These are phyloP conservation scores for Harpagifer antarcticus DNA, from an alignment of 2,797 vertebrate species.

Conservation along the genomic window DNA sequence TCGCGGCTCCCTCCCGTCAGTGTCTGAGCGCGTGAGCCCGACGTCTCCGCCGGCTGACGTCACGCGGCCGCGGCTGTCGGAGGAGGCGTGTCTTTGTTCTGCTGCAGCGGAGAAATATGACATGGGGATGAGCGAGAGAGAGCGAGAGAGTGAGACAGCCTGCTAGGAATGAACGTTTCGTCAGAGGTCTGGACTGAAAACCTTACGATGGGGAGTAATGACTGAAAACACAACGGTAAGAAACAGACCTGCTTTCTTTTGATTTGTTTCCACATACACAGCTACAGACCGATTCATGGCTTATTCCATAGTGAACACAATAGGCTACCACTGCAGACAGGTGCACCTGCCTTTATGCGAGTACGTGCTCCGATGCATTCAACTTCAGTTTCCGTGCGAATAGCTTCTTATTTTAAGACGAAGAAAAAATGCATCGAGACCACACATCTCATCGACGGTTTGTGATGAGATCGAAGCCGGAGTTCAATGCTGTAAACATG, in stretches of 20 bases:
- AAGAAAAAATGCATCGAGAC: slow-evolving; percentile 54
- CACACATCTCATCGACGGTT: slow-evolving; percentile 48
- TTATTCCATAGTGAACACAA: slow-evolving; percentile 70
- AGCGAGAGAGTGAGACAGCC: slow-evolving; percentile 70
- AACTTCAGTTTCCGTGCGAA: slow-evolving; percentile 61
- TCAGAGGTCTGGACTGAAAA: slow-evolving; percentile 72
- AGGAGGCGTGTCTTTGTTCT: slow-evolving; percentile 84
- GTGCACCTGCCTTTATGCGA: slow-evolving; percentile 78
- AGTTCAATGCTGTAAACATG: slow-evolving; percentile 64
- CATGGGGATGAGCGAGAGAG: slow-evolving; percentile 80
- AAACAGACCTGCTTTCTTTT: slow-evolving; percentile 30
- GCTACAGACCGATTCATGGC: slow-evolving; percentile 50
- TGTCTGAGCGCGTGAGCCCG: slow-evolving; percentile 54
- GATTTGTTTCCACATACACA: background rate
- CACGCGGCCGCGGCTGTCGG: slow-evolving; percentile 63
- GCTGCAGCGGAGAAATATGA: slow-evolving; percentile 87
- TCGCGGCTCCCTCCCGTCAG: slow-evolving; percentile 39
- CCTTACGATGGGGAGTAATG: slow-evolving; percentile 76
- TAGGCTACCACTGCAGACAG: slow-evolving; percentile 79
- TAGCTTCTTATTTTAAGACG: slow-evolving; percentile 57
- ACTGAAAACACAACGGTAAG: slow-evolving; percentile 82
- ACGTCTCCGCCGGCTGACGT: slow-evolving; percentile 63
- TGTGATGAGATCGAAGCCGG: slow-evolving; percentile 24
- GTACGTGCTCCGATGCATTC: slow-evolving; percentile 74
- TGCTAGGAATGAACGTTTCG: slow-evolving; percentile 77